Evolutionary conservation across 2,888 invertebrate genomes (phyloP), one percentile per base, ranked within the genome.

Genomic region (Ischnura elegans): DNA sequence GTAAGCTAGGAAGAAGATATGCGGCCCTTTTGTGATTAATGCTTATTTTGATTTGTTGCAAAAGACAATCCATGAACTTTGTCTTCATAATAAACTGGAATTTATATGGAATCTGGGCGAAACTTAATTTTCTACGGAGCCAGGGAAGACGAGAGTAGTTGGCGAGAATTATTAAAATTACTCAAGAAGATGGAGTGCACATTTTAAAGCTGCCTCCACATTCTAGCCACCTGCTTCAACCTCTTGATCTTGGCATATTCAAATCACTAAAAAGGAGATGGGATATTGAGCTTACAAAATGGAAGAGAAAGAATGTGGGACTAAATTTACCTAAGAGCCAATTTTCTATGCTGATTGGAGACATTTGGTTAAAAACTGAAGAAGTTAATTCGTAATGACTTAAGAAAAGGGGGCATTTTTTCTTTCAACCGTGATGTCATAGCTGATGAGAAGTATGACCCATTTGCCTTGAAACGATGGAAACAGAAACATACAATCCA

Each of bases 141-240:
- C 2, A 19, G 4, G 51, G 2, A 51, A 5, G 51, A 5, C 19
- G 1, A 8, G 13, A 8, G 8, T 51, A 6, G 51, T 51, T 51
- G 51, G 51, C 8, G 13, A 6, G 61, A 55, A 19, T 47, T 47
- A 47, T 47, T 47, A 19, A 19, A 19, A 55, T 19, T 55, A 6
- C 61, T 25, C 61, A 47, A 47, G 47, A 47, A 47, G 16, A 47
- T 61, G 1, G 1, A 61, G 25, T 55, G 10, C 10, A 25, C 16
- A 4, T 42, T 42, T 84, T 84, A 84, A 36, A 85, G 84, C 43
- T 85, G 43, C 84, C 84, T 85, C 84, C 84, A 43, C 84, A 85
- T 85, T 85, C 84, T 42, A 85, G 84, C 84, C 84, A 85, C 43
- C 36, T 85, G 84, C 84, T 85, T 85, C 84, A 85, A 85, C 84